Evolutionary conservation across 2,888 invertebrate species (phyloP).

Genomic region (Parascotia fuliginaria): DNA sequence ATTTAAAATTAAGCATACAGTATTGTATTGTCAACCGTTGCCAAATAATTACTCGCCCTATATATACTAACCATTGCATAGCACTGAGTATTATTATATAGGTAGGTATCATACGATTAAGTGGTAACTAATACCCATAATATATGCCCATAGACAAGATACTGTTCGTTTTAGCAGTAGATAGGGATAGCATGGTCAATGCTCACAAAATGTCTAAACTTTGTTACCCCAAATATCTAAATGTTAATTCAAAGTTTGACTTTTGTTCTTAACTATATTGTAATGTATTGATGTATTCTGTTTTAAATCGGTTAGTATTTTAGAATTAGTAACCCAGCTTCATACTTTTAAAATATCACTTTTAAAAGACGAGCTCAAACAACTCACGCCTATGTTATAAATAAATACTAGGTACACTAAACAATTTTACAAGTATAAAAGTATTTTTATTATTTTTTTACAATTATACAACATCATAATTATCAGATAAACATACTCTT

Average conservation of each 20-base stretch:
- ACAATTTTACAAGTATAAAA: slow-evolving; percentile 82
- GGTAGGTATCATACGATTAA: slow-evolving; percentile 47
- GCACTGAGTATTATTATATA: slow-evolving; percentile 67
- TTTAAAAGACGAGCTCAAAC: slow-evolving; percentile 80
- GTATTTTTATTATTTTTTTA: slow-evolving; percentile 81
- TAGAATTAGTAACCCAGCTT: slow-evolving; percentile 67
- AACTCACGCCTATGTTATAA: slow-evolving; percentile 65
- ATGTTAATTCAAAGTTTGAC: slow-evolving; percentile 75
- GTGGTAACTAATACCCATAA: slow-evolving; percentile 65
- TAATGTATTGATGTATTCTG: slow-evolving; percentile 44
- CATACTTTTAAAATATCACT: slow-evolving; percentile 76
- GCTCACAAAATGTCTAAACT: slow-evolving; percentile 77
- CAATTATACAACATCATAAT: slow-evolving; percentile 81
- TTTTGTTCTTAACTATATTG: slow-evolving; percentile 68
- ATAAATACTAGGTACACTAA: slow-evolving; percentile 84
- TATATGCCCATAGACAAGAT: slow-evolving; percentile 41
- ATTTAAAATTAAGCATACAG: slow-evolving; percentile 73
- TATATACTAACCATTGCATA: slow-evolving; percentile 64
- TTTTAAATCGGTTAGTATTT: slow-evolving; percentile 64
- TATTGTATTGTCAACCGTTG: slow-evolving; percentile 80
- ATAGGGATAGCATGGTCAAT: slow-evolving; percentile 40
- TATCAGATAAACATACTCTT: slow-evolving; percentile 81
- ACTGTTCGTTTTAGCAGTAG: slow-evolving; percentile 13
- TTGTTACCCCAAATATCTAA: slow-evolving; percentile 58
- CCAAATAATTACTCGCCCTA: slow-evolving; percentile 79